A percentile compares a stretch with the other conserved stretches of the same genome.
phyloP scores from a whole-genome alignment of 1,140 invertebrate genomes.

The Phymorhynchus buccinoides region DNA sequence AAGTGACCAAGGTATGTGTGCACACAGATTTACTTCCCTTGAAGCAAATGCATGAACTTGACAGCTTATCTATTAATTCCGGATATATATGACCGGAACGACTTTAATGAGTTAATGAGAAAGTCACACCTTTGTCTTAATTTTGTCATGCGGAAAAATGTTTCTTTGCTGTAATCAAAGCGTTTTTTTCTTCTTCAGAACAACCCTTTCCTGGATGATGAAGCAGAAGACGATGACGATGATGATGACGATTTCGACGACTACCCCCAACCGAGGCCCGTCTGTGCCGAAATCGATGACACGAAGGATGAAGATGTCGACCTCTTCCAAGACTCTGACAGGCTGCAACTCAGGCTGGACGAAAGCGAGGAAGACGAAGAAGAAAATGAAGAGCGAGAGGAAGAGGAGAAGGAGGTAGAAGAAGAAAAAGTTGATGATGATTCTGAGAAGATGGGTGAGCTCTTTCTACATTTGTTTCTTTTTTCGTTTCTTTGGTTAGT shows the following conservation, averaged over 20 bases:
- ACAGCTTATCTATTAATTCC: too few species aligned
- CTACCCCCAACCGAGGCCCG: constrained; percentile 19
- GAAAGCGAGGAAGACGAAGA: constrained; percentile 53
- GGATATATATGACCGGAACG: too few species aligned
- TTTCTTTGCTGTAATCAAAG: not conserved
- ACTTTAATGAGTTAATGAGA: too few species aligned
- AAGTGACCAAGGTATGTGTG: too few species aligned
- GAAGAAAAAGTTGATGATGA: not conserved
- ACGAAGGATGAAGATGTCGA: constrained; percentile 38
- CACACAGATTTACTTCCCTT: too few species aligned
- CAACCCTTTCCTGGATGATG: constrained; percentile 45
- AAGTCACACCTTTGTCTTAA: too few species aligned
- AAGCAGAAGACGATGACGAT: constrained; percentile 48
- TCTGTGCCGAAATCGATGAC: constrained; percentile 31
- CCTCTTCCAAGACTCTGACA: constrained; percentile 41
- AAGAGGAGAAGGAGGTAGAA: not conserved
- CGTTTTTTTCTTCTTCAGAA: not conserved
- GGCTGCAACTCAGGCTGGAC: constrained; percentile 44
- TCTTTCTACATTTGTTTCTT: not conserved
- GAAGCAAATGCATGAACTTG: too few species aligned
- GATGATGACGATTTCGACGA: constrained; percentile 36
- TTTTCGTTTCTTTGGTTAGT: not conserved
- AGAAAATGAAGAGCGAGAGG: constrained; percentile 23
- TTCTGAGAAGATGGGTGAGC: not conserved
- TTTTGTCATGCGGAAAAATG: not conserved